Conservation (phyloP, 2,113 vertebrate species). For the Cyanoderma ruficeps region DNA sequence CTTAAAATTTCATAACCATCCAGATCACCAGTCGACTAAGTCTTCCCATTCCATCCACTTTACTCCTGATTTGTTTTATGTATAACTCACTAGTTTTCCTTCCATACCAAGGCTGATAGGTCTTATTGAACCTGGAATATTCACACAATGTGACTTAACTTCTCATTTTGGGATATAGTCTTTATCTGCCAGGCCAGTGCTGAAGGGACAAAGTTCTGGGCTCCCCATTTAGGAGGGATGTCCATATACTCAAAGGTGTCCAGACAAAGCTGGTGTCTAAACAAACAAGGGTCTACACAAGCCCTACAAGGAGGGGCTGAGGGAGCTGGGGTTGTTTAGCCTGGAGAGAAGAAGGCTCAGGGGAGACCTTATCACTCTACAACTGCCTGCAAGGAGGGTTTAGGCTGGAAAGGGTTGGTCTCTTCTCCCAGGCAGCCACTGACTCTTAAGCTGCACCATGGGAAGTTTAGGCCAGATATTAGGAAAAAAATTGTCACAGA, state of each 20-base stretch:
- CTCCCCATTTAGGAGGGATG: background rate
- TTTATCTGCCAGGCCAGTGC: background rate
- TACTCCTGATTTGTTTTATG: background rate
- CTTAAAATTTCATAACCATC: background rate
- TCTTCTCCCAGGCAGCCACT: background rate
- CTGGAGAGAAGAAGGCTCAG: background rate
- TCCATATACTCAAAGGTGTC: background rate
- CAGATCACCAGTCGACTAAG: accelerated
- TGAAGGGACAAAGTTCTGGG: background rate
- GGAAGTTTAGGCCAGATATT: background rate
- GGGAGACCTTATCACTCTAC: background rate
- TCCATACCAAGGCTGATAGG: background rate
- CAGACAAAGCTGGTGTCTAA: background rate
- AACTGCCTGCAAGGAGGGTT: background rate
- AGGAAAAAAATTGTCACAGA: background rate
- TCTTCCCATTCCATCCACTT: background rate
- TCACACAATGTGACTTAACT: background rate
- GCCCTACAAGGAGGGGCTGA: accelerated
- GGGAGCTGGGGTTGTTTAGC: background rate
- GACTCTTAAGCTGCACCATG: background rate
- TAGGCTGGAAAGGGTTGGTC: no score
- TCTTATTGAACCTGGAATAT: background rate
- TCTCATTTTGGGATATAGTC: background rate
- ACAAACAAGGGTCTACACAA: background rate
- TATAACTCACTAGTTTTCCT: background rate